Evolutionary conservation across 2,888 invertebrate genomes (phyloP).

Genomic region (Shargacucullia verbasci): DNA sequence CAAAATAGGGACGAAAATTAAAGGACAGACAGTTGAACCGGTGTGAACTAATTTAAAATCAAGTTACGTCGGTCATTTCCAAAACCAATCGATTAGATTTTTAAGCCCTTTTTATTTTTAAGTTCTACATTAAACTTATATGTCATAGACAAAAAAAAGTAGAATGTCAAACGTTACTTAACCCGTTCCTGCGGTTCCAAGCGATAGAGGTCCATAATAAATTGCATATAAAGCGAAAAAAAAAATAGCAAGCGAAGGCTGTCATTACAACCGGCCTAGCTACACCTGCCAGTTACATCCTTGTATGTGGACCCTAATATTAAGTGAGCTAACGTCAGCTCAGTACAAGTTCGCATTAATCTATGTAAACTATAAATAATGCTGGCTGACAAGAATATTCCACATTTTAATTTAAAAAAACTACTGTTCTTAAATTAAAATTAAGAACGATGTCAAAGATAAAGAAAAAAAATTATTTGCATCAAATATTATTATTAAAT

Average conservation of each 20-base stretch:
- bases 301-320: conserved; percentile 39
- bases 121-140: conserved; percentile 21
- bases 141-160: conserved; percentile 33
- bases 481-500: no score
- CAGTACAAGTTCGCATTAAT: conserved; percentile 30
- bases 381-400: conserved; percentile 32
- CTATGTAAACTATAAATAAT: conserved; percentile 26
- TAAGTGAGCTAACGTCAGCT: conserved; percentile 35
- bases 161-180: conserved; percentile 27
- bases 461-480: no score
- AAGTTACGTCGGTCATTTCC: no score
- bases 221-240: conserved; percentile 43
- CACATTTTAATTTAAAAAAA: conserved; percentile 20
- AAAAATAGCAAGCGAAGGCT: conserved; percentile 24
- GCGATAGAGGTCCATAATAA: conserved; percentile 23
- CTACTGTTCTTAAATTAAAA: background rate
- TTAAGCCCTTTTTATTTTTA: no score
- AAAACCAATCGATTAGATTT: no score
- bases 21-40: no score
- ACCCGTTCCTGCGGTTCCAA: conserved; percentile 31
- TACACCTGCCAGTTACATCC: conserved; percentile 49
- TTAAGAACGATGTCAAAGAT: background rate
- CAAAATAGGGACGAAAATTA: no score
- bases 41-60: no score
- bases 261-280: conserved; percentile 47